Base-by-base conservation (phyloP, 2,113 vertebrate species). In the Acanthisitta chloris region DNA sequence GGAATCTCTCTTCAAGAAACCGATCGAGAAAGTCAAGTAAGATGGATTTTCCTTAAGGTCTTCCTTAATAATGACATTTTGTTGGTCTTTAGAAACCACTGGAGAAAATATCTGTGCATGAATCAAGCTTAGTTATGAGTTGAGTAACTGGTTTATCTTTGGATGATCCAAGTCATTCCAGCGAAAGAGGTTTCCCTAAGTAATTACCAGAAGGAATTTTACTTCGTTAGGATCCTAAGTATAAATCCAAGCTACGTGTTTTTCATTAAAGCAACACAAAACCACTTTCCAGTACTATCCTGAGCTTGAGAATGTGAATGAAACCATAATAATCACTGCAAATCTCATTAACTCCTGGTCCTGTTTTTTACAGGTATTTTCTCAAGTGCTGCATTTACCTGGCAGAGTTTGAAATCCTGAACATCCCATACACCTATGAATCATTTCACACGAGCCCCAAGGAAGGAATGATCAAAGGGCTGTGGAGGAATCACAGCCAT, bases 401-500 rank as follows among this genome's bases (percentile, higher is more conserved):
- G 89, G 98, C 99, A 43, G 98, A 98, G 48, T 98, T 99, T 98
- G 99, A 99, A 97, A 97, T 86, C 2, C 92, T 99, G 90, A 99
- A 99, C 95, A 99, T 99, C 86, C 99, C 99, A 3, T 99, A 99
- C 83, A 99, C 99, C 1, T 98, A 98, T 25, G 98, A 99, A 90
- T 98, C 99, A 16, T 99, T 99, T 90, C 98, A 98, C 87, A 99
- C 94, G 84, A 99, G 99, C 70, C 98, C 99, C 5, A 99, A 99
- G 95, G 99, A 99, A 92, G 99, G 99, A 59, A 98, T 99, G 98
- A 98, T 99, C 62, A 99, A 99, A 91, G 99, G 99, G 17, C 97
- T 99, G 0, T 99, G 99, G 99, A 99, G 99, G 84, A 99, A 99
- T 88, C 99, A 99, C 97, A 99, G 98, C 81, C 99, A 99, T 0